These are phyloP conservation scores for Melieria omissa DNA, from an alignment of 2,888 invertebrate genomes.

Conservation along the genomic window DNA sequence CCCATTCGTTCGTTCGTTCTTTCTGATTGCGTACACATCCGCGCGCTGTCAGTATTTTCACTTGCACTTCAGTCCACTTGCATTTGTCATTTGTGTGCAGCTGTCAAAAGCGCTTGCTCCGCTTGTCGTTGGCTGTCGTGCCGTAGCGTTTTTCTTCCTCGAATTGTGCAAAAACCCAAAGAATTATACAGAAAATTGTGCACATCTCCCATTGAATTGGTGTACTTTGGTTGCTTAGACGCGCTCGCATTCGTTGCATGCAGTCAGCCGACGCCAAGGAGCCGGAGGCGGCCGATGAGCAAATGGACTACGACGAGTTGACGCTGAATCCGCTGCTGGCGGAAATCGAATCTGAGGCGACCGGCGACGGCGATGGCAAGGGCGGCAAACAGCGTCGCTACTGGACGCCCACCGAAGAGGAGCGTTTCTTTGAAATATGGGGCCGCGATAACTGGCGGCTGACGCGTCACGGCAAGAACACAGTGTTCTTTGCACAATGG, in stretches of 20 bases:
- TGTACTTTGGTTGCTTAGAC: slow-evolving; percentile 12
- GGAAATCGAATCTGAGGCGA: slow-evolving; percentile 37
- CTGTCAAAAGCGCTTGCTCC: slow-evolving; percentile 20
- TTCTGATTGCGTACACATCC: too few relatives aligned
- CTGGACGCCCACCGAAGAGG: slow-evolving; percentile 60
- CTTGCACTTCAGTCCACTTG: neutral
- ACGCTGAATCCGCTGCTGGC: slow-evolving; percentile 36
- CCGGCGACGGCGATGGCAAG: slow-evolving; percentile 19
- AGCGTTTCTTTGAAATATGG: slow-evolving; percentile 60
- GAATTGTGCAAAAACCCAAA: slow-evolving; percentile 30
- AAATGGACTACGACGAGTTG: slow-evolving; percentile 48
- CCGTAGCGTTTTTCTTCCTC: slow-evolving; percentile 21
- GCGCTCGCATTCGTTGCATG: neutral
- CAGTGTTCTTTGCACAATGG: slow-evolving; percentile 58
- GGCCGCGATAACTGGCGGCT: slow-evolving; percentile 61
- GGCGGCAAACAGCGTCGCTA: slow-evolving; percentile 55
- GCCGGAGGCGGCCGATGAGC: slow-evolving; percentile 39
- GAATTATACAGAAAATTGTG: slow-evolving; percentile 31
- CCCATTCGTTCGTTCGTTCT: too few relatives aligned
- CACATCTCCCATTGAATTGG: neutral
- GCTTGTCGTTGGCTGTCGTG: neutral
- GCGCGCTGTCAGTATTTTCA: too few relatives aligned
- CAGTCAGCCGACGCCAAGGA: neutral
- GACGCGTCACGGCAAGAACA: slow-evolving; percentile 59
- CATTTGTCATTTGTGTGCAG: slow-evolving; percentile 8